Evolutionary conservation across 2,888 invertebrate genomes (phyloP).

Genomic region (Alentia gelatinosa): DNA sequence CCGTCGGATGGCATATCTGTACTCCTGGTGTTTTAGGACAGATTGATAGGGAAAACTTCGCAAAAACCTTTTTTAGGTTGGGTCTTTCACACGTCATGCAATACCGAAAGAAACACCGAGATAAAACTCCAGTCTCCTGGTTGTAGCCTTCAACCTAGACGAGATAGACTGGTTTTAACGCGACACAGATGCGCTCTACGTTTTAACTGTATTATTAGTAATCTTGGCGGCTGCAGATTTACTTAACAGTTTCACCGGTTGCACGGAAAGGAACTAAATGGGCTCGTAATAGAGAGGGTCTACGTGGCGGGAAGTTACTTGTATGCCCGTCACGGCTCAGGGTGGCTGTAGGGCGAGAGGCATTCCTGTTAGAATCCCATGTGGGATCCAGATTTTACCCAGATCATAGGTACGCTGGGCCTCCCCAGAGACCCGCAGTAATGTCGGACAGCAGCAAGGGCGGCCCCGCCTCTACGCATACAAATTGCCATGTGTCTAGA

Average conservation of each 20-base stretch:
- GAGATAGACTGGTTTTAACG: no score
- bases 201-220: no score
- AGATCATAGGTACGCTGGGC: not conserved
- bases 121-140: no score
- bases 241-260: not conserved
- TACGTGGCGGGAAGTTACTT: not conserved
- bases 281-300: not conserved
- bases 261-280: not conserved
- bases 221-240: not conserved
- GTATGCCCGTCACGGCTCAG: not conserved
- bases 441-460: not conserved
- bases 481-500: no score
- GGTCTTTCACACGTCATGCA: no score
- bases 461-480: not conserved
- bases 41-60: no score
- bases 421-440: not conserved
- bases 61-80: no score
- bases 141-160: no score
- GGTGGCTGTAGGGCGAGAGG: not conserved
- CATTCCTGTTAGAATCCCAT: not conserved
- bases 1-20: no score
- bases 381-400: not conserved
- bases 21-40: no score
- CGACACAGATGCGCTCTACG: no score
- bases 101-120: no score